Evolutionary conservation across 2,888 invertebrate genomes (phyloP), one percentile per base, ranked within the genome.

Genomic region (Taphrorychus bicolor): DNA sequence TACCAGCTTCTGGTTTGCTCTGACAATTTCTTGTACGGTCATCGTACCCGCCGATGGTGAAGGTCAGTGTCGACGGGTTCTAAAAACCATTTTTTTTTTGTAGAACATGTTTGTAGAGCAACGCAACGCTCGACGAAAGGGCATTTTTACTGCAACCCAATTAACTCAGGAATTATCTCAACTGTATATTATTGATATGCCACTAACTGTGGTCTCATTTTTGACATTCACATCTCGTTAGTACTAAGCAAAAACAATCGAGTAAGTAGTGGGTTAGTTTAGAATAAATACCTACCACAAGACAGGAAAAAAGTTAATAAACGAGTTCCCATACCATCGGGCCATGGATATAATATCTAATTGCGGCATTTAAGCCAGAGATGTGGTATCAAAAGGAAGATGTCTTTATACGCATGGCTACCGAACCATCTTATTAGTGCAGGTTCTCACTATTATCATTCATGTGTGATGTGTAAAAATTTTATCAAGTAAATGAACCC

Each of bases 371-470:
- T 56, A 45, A 52, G 23, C 11, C 40, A 9, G 17, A 19, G 11
- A 19, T 42, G 18, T 42, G 22, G 40, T 58, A 52, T 32, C 45
- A n/a, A 59, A 53, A 51, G 60, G 57, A 66, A 66, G 23, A 49
- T 17, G 41, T 42, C 9, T 56, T 61, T 66, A 59, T 60, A 61
- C 60, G 66, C 49, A 49, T 66, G 66, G 66, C 42, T 61, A 49
- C 54, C 53, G 65, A 66, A 61, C 60, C 60, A 51, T 59, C 45
- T 32, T 9, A 56, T 53, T 60, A 45, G 24, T 22, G 42, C 66
- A 59, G 42, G 24, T 66, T 66, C 66, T 51, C 66, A 66, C 66
- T 60, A 60, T 60, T 66, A 66, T 59, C 49, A 60, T 49, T 66
- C 66, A 61, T 60, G 22, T 51, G 59, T 66, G 57, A 18, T n/a